These are phyloP conservation scores for Drosophila formosana DNA, from an alignment of 2,888 invertebrate genomes.

Conservation along the genomic window DNA sequence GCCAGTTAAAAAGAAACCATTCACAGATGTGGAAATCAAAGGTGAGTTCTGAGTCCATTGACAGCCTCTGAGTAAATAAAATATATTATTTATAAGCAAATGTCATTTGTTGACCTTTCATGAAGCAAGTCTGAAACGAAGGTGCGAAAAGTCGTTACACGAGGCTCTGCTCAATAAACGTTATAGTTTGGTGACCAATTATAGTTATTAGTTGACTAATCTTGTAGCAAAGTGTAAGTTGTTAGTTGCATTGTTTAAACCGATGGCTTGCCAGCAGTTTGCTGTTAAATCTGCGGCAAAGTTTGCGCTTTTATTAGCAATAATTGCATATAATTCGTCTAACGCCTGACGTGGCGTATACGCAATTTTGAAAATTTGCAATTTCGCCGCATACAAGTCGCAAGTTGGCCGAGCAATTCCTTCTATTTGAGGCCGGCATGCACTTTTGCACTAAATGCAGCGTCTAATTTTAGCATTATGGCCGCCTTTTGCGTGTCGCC, in stretches of 20 bases:
- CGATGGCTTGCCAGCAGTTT: background rate
- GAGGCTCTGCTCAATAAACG: background rate
- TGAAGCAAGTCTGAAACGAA: background rate
- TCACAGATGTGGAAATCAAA: conserved; percentile 84
- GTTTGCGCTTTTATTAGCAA: conserved; percentile 14
- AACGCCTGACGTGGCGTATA: conserved; percentile 45
- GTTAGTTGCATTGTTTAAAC: conserved; percentile 2
- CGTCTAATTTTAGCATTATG: conserved; percentile 37
- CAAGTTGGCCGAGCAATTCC: no score
- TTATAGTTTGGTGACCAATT: background rate
- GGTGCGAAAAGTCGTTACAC: background rate
- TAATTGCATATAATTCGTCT: conserved; percentile 18
- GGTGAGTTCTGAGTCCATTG: conserved; percentile 73
- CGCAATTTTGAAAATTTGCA: conserved; percentile 28
- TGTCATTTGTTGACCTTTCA: background rate
- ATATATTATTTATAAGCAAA: conserved; percentile 20
- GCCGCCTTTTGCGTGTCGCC: conserved; percentile 64
- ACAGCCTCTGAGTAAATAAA: conserved; percentile 4
- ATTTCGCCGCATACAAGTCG: no score
- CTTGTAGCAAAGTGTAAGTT: background rate
- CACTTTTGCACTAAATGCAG: conserved; percentile 38
- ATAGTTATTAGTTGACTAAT: background rate
- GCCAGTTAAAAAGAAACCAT: conserved; percentile 85
- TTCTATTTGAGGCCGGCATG: conserved; percentile 16
- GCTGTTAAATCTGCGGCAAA: background rate